These are phyloP conservation scores for Selene dorsalis DNA, from an alignment of 2,797 vertebrate genomes.

Conservation along the genomic window DNA sequence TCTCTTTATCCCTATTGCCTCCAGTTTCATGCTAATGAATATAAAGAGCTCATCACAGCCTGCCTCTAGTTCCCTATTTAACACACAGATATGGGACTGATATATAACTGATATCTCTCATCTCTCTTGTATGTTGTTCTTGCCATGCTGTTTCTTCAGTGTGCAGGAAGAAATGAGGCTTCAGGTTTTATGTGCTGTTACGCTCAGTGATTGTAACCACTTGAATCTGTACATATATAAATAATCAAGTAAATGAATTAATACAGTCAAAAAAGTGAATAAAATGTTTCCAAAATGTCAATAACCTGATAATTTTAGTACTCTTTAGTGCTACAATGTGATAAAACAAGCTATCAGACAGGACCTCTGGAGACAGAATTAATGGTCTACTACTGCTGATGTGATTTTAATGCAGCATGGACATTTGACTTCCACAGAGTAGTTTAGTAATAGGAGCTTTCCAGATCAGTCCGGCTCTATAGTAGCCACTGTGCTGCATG, in stretches of 20 bases:
- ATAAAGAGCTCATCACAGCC: neutral
- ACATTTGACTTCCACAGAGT: slow-evolving; percentile 6
- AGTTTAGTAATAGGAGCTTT: slow-evolving; percentile 16
- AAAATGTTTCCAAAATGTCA: too few species aligned
- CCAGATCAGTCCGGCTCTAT: neutral
- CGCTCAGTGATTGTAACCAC: too few species aligned
- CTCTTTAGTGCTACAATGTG: neutral
- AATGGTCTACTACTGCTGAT: neutral
- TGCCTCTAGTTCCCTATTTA: neutral
- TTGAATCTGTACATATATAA: neutral
- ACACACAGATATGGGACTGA: neutral
- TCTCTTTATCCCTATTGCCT: neutral
- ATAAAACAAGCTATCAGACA: neutral
- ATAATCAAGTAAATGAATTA: neutral
- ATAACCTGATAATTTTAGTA: too few species aligned
- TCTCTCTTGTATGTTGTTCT: neutral
- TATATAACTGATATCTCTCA: too few species aligned
- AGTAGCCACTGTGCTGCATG: neutral
- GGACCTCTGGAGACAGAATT: slow-evolving; percentile 5
- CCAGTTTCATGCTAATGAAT: neutral
- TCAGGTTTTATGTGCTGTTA: neutral
- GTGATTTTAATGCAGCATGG: slow-evolving; percentile 15
- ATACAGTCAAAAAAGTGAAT: too few species aligned
- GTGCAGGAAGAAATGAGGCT: neutral
- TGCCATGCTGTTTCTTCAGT: neutral